Conservation (phyloP, 2,888 invertebrate species). For the Morinoia aosen region DNA sequence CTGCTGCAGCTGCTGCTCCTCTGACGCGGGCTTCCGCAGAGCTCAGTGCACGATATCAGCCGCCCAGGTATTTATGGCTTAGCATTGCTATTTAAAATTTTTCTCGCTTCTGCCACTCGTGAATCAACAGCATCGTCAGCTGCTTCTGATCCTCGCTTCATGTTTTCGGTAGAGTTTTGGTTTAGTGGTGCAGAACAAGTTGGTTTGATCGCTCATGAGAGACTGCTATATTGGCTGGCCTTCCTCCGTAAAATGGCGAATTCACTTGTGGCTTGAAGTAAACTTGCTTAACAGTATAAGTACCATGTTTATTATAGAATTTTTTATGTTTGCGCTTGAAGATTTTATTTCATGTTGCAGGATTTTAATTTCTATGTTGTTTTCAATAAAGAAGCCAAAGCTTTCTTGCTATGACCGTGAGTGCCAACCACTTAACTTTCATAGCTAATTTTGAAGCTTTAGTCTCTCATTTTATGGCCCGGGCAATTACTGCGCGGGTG, state of each 20-base stretch:
- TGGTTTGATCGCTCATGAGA: background rate
- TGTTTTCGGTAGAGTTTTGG: slow-evolving; percentile 12
- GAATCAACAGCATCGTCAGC: slow-evolving; percentile 22
- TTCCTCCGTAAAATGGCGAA: background rate
- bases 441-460: background rate
- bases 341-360: background rate
- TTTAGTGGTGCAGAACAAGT: slow-evolving; percentile 23
- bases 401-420: background rate
- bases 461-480: background rate
- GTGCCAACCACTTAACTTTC: slow-evolving; percentile 13
- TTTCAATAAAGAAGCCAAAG: background rate
- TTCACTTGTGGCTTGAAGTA: background rate
- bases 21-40: background rate
- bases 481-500: background rate
- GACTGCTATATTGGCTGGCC: background rate
- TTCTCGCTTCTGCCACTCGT: slow-evolving; percentile 37
- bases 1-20: background rate
- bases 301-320: too few species aligned
- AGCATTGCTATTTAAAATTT: slow-evolving; percentile 43
- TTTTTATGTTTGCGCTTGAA: background rate
- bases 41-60: slow-evolving; percentile 41
- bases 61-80: slow-evolving; percentile 25
- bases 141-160: slow-evolving; percentile 22
- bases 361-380: background rate
- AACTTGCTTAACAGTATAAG: background rate